Base-by-base conservation (phyloP, 2,888 invertebrate genomes). In the Eupithecia abbreviata region DNA sequence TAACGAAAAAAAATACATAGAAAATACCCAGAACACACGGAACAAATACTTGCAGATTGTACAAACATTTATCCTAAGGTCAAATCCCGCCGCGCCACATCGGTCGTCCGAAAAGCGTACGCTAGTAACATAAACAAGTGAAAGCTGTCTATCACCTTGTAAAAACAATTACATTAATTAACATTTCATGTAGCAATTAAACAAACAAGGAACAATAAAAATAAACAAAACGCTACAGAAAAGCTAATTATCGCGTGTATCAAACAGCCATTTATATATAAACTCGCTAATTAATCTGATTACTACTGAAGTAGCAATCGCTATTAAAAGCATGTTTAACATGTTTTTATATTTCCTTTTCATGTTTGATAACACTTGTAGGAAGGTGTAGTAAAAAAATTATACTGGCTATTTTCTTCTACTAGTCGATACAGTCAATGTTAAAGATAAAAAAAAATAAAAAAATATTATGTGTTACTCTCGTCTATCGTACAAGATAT, bases 231-330 rank as follows among this genome's bases (percentile, higher is more conserved):
- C 67, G n/a, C 15, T n/a, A 66, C 42, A 45, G 67, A 9, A 68
- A 45, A 68, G 45, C n/a, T 4, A 68, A 55, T n/a, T 76, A 76
- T 76, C 76, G 72, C 76, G 76, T 76, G 72, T 30, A 13, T 51
- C 68, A 30, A 73, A 43, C 62, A 58, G 55, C 67, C 67, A 72
- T 66, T 74, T 43, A 69, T 69, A n/a, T 65, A 42, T 69, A n/a
- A 72, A 43, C 65, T 71, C 15, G 18, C 43, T 75, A 75, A 75
- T 71, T 71, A 75, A 66, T 71, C 66, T 67, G 41, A 74, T 71
- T 41, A 43, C 2, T 68, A 62, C 58, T 58, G 58, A 58, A n/a
- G 55, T 58, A 58, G 9, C 18, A n/a, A 55, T 55, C n/a, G 1
- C 55, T 15, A 30, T 18, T 62, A 62, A 62, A 41, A 66, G 43